Evolutionary conservation across 2,797 vertebrate genomes (phyloP), one percentile per base, ranked within the genome.

Genomic region (Rachycentron canadum): DNA sequence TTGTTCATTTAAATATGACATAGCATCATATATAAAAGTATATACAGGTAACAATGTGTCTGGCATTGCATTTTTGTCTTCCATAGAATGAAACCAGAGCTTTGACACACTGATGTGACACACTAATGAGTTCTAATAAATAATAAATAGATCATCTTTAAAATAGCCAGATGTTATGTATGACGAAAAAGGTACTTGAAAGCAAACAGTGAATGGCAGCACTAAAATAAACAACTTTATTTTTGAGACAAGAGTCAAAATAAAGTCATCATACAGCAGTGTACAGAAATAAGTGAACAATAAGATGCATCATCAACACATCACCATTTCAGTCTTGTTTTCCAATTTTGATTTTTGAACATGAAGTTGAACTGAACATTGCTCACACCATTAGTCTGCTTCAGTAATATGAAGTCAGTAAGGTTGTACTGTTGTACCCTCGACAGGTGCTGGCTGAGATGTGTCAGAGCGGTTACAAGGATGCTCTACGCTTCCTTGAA

Each of bases 401-500:
- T 14, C 10, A 21, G 21, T 25, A 26, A 56, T 16, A 4, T 16
- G 1, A 32, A 53, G 26, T 52, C 21, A 16, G 5, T 13, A 23
- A n/a, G 23, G 26, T 21, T 59, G 23, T 21, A 1, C 28, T 49
- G 32, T 32, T 32, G 32, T 52, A 52, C 13, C 89, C 0, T 91
- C 83, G 78, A 3, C 93, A 99, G 98, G 92, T 94, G 0, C 86
- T 97, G 21, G 96, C 95, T 71, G 96, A 98, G 76, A 93, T 98
- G 79, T 99, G 97, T 88, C 94, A 98, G 82, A 97, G 86, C 0
- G 98, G 98, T 12, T 99, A 99, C 78, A 93, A 95, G 60, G 98
- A 99, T 1, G 93, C 98, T 0, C 88, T 96, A 5, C 95, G 96
- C 41, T 99, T 97, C 90, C 94, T 99, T 26, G 92, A 95, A 78